Evolutionary conservation across 2,113 vertebrate species (phyloP).

Genomic region (Nesogale talazaci): DNA sequence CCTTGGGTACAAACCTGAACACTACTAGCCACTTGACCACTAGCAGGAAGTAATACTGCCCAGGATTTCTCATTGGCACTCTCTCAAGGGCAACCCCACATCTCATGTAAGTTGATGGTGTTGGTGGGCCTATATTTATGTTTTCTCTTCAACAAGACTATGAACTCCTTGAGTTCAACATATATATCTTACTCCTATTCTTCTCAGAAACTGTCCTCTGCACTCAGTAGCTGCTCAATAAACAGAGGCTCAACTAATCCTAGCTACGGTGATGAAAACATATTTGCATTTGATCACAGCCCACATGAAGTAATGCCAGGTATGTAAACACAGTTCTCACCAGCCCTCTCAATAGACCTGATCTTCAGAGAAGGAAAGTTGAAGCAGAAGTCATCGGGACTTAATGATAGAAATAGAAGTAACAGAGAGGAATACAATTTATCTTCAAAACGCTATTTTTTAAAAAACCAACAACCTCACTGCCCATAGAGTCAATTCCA

Average conservation of each 20-base stretch:
- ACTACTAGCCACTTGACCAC: neutral
- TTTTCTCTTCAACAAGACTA: neutral
- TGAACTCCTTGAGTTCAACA: neutral
- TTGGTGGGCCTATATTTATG: neutral
- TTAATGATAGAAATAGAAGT: neutral
- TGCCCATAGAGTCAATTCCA: neutral
- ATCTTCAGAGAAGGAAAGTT: neutral
- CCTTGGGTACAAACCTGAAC: neutral
- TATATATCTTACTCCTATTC: neutral
- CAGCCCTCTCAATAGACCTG: neutral
- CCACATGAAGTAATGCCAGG: neutral
- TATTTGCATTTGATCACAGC: neutral
- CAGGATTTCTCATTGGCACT: neutral
- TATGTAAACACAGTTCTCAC: neutral
- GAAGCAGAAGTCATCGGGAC: neutral
- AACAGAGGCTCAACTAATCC: neutral
- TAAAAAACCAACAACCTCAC: too few relatives aligned
- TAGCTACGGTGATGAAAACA: neutral
- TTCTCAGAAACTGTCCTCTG: neutral
- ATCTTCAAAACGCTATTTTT: neutral
- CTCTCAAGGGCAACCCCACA: neutral
- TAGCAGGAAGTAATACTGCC: neutral
- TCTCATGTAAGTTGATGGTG: neutral
- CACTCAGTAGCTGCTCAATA: conserved; percentile 13
- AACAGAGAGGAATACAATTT: conserved; percentile 7